phyloP scores from a whole-genome alignment of 2,797 vertebrate species.

The Cirrhinus molitorella region DNA sequence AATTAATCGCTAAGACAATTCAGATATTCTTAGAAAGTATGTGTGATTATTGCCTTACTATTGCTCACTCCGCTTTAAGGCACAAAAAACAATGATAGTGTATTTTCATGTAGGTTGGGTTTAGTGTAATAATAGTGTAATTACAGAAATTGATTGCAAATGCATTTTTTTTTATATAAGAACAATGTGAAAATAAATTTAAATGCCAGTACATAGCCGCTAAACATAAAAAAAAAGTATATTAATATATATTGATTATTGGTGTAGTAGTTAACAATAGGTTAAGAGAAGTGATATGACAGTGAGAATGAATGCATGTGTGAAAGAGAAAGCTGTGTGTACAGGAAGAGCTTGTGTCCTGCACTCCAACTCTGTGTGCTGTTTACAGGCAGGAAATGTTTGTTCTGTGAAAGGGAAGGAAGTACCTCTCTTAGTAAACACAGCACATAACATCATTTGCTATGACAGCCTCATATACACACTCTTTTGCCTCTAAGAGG shows the following conservation, averaged over 20 bases:
- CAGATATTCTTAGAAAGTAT: background rate
- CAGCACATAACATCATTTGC: conserved; percentile 55
- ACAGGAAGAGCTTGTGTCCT: conserved; percentile 73
- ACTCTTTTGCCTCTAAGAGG: conserved; percentile 28
- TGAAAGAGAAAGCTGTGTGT: conserved; percentile 50
- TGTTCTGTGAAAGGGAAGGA: conserved; percentile 80
- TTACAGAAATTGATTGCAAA: background rate
- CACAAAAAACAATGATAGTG: background rate
- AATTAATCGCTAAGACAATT: too few species aligned
- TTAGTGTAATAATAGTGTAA: background rate
- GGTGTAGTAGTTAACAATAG: background rate
- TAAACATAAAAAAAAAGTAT: too few species aligned
- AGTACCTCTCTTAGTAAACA: conserved; percentile 72
- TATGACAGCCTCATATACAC: conserved; percentile 32
- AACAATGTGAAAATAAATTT: too few species aligned
- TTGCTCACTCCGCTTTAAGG: background rate
- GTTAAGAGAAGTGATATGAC: conserved; percentile 30
- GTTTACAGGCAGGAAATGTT: conserved; percentile 83
- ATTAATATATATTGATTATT: too few species aligned
- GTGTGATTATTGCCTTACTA: background rate
- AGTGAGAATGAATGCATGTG: conserved; percentile 66
- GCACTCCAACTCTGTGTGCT: conserved; percentile 64
- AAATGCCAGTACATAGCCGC: background rate
- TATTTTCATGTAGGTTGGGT: background rate
- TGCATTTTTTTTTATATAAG: background rate